Conservation (phyloP, 2,797 vertebrate species). For the Sebastes jordani region DNA sequence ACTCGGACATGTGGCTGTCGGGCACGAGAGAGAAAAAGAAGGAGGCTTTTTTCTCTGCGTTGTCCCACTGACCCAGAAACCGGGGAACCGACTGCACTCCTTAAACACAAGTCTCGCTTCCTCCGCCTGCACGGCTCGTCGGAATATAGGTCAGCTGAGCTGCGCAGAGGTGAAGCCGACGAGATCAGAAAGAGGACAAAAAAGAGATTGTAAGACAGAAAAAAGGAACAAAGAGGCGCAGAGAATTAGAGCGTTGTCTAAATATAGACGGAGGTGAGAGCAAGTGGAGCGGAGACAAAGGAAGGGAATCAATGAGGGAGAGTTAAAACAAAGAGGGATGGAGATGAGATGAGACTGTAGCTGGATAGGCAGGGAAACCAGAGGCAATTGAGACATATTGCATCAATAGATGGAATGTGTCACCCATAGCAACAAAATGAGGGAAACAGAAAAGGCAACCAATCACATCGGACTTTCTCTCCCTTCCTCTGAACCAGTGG, state of each 20-base stretch:
- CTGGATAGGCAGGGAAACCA: not conserved
- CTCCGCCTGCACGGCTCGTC: conserved; percentile 34
- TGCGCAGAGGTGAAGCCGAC: conserved; percentile 21
- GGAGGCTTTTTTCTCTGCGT: conserved; percentile 52
- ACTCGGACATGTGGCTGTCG: conserved; percentile 41
- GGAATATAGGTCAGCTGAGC: conserved; percentile 79
- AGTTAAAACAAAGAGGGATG: conserved; percentile 62
- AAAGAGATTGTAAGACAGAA: conserved; percentile 11
- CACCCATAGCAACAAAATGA: conserved; percentile 70
- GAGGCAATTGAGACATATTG: conserved; percentile 48
- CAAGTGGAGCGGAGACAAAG: conserved; percentile 61
- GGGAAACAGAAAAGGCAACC: conserved; percentile 34
- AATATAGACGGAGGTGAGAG: conserved; percentile 60
- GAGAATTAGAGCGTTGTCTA: conserved; percentile 28
- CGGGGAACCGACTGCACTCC: conserved; percentile 41
- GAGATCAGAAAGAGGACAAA: conserved; percentile 11
- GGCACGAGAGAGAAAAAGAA: conserved; percentile 39
- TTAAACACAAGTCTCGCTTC: conserved; percentile 64
- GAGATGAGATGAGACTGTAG: conserved; percentile 42
- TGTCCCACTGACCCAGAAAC: conserved; percentile 85
- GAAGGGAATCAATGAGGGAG: conserved; percentile 51
- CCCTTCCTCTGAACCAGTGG: conserved; percentile 17
- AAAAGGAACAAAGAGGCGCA: not conserved
- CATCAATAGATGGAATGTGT: conserved; percentile 66
- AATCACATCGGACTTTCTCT: conserved; percentile 52